phyloP scores from a whole-genome alignment of 2,888 invertebrate genomes.

The Augochlorella aurata region DNA sequence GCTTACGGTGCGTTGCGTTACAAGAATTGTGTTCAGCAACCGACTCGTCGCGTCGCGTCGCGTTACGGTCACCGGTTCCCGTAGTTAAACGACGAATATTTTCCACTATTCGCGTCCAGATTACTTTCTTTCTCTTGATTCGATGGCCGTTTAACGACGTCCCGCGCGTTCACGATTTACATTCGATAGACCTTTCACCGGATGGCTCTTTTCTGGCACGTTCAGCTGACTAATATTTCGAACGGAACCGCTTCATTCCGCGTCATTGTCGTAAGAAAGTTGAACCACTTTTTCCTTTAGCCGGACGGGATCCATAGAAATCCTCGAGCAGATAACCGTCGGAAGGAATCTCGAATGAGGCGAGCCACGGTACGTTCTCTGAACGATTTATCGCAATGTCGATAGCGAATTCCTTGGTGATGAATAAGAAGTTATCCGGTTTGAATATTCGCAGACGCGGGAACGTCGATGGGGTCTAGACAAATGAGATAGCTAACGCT shows the following conservation, averaged over 20 bases:
- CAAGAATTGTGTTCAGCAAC: background rate
- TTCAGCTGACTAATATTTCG: constrained; percentile 13
- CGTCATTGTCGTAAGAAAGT: background rate
- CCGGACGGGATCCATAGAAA: background rate
- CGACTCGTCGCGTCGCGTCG: background rate
- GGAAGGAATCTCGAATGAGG: background rate
- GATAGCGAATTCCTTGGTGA: constrained; percentile 35
- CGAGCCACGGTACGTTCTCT: background rate
- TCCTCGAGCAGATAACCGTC: background rate
- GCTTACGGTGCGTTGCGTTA: background rate
- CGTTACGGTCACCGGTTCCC: background rate
- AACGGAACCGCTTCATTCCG: background rate
- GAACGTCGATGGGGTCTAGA: background rate
- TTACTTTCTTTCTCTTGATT: constrained; percentile 15
- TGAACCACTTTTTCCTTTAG: background rate
- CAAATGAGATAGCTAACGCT: constrained; percentile 29
- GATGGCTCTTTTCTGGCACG: background rate
- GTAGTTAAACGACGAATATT: background rate
- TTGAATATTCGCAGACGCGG: constrained; percentile 27
- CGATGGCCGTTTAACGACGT: background rate
- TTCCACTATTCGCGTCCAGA: background rate
- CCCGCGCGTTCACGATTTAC: constrained; percentile 10
- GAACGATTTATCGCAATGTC: constrained; percentile 39
- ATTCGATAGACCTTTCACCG: background rate
- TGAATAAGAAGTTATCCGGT: constrained; percentile 38